Percentiles rank a stretch among this genome's conserved stretches.
These are phyloP conservation scores for Diabrotica virgifera DNA, from an alignment of 1,140 invertebrate species.

Conservation along the genomic window DNA sequence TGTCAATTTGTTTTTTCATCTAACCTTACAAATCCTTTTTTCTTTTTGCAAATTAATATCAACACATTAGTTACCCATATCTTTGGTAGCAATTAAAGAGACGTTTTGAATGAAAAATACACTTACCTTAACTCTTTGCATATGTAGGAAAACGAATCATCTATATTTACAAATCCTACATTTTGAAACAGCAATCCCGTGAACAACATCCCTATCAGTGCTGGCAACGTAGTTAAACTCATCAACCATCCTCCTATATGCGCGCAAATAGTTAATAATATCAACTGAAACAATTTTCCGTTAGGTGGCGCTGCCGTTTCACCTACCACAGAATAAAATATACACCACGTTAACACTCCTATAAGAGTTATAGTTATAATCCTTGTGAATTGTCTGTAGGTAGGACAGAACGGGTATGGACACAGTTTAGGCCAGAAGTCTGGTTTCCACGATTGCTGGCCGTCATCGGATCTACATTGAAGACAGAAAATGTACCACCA, in stretches of 20 bases:
- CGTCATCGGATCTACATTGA: conserved; percentile 66
- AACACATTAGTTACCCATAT: too few relatives aligned
- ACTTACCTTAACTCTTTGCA: conserved; percentile 64
- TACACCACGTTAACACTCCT: conserved; percentile 70
- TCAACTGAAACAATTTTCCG: conserved; percentile 77
- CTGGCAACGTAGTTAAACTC: conserved; percentile 73
- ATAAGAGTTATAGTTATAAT: conserved; percentile 62
- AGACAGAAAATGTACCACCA: conserved; percentile 71
- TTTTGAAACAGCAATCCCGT: conserved; percentile 79
- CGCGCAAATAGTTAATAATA: conserved; percentile 69
- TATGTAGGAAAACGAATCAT: conserved; percentile 60
- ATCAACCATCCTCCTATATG: conserved; percentile 79
- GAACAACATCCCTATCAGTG: conserved; percentile 83
- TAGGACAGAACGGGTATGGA: conserved; percentile 77
- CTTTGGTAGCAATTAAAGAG: too few relatives aligned
- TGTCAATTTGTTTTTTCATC: too few relatives aligned
- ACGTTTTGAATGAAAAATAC: background rate
- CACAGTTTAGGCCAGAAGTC: conserved; percentile 70
- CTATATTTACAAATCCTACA: conserved; percentile 67
- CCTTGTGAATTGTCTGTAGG: conserved; percentile 73
- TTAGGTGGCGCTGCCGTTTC: conserved; percentile 67
- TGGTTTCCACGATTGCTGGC: conserved; percentile 73
- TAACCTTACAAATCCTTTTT: too few relatives aligned
- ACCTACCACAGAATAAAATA: conserved; percentile 70
- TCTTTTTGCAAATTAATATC: too few relatives aligned